phyloP scores from a whole-genome alignment of 2,113 vertebrate species.

The Gracilinanus agilis region DNA sequence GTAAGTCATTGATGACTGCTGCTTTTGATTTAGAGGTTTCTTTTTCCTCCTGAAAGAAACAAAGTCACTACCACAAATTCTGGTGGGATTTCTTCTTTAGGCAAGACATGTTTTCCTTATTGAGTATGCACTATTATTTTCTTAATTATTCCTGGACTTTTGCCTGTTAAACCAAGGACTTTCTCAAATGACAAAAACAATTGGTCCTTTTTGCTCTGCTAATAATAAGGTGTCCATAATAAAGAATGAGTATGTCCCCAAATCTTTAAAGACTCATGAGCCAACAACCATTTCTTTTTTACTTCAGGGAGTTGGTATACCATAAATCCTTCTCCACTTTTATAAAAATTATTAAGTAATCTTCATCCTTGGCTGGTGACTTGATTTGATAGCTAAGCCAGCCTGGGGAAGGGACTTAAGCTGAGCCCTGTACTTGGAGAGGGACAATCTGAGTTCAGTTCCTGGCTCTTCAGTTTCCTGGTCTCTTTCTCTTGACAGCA shows the following conservation, averaged over 20 bases:
- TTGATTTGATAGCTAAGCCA: neutral
- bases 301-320: neutral
- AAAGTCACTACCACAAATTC: slow-evolving; percentile 68
- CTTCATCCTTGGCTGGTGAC: slow-evolving; percentile 3
- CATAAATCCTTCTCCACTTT: neutral
- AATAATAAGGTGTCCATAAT: slow-evolving; percentile 73
- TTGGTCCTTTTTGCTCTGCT: slow-evolving; percentile 50
- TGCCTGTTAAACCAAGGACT: slow-evolving; percentile 80
- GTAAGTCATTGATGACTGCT: slow-evolving; percentile 70
- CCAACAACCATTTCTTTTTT: slow-evolving; percentile 72
- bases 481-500: neutral
- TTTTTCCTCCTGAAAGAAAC: slow-evolving; percentile 64
- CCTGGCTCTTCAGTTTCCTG: neutral
- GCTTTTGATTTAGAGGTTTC: slow-evolving; percentile 81
- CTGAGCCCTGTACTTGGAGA: neutral
- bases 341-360: neutral
- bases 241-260: slow-evolving; percentile 71
- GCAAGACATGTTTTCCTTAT: slow-evolving; percentile 80
- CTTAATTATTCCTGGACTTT: slow-evolving; percentile 84
- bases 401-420: neutral
- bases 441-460: neutral
- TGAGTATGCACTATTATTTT: slow-evolving; percentile 81
- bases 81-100: slow-evolving; percentile 81
- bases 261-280: slow-evolving; percentile 58
- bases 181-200: slow-evolving; percentile 82